Evolutionary conservation across 2,113 vertebrate genomes (phyloP).

Genomic region (Macroglossus sobrinus): DNA sequence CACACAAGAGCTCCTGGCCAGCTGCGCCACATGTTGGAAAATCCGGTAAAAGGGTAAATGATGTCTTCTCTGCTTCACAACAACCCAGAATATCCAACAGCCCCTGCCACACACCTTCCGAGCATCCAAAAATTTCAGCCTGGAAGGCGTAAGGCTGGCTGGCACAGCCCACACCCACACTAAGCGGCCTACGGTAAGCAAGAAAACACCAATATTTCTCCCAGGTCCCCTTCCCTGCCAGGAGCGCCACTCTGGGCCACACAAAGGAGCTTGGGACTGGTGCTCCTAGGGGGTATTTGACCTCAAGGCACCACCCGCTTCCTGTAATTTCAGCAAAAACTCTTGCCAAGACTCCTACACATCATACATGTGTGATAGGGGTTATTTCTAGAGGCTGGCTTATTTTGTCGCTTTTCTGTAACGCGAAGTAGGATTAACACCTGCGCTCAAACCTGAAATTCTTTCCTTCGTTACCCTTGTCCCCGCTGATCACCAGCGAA

Average conservation of each 20-base stretch:
- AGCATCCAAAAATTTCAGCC: background rate
- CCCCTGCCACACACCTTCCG: background rate
- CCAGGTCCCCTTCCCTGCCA: background rate
- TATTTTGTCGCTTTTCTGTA: too few species aligned
- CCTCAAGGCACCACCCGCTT: background rate
- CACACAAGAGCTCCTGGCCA: background rate
- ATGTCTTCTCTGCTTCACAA: background rate
- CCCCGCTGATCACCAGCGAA: background rate
- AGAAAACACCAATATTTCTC: background rate
- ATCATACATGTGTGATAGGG: fast-evolving
- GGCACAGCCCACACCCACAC: background rate
- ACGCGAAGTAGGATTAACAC: background rate
- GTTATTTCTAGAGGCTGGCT: background rate
- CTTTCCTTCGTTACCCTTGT: background rate
- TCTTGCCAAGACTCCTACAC: background rate
- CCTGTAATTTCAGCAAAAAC: background rate
- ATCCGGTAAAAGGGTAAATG: background rate
- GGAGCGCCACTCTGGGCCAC: background rate
- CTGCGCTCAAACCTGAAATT: background rate
- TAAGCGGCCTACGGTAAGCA: background rate
- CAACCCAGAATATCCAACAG: background rate
- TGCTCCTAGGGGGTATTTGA: background rate
- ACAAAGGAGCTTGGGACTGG: background rate
- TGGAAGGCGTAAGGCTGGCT: background rate
- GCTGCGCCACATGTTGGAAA: background rate